Base-by-base conservation (phyloP, 2,888 invertebrate genomes). In the Chouioia cunea region DNA sequence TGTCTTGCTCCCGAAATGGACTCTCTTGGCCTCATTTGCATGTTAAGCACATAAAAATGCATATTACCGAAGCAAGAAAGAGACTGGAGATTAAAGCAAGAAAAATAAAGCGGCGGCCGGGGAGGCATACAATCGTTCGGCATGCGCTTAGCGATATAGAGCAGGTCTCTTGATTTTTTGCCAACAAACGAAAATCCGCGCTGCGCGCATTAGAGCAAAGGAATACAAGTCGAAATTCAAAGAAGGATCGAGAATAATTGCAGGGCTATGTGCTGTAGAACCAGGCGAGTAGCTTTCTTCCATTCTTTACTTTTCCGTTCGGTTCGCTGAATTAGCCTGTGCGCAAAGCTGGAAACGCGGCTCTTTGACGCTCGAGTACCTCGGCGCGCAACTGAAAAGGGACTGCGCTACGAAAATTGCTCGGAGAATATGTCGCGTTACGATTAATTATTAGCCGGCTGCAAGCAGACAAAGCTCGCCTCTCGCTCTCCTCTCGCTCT, bases 361-460 rank as follows among this genome's bases (percentile, higher is more conserved):
- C 72, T 73, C 74, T 75, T 75, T 75, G 74, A 75, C 74, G 74
- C 75, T 71, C 73, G 74, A 73, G 71, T 74, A 72, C 71, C 56
- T 6, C 48, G 47, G 46, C 22, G 16, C 43, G 22, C 23, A 15
- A 23, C 50, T n/a, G 16, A 20, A 43, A 22, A 15, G 50, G 50
- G 63, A n/a, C 20, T 44, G 22, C 46, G 46, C 12, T 48, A 22
- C 6, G 15, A 57, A 64, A 67, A 65, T 70, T 68, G 68, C 68
- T 48, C 68, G 43, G 71, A 57, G 74, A 74, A 73, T 76, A 76
- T 73, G 73, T 75, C 75, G 75, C 74, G 74, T 73, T 73, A 65
- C 75, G 73, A 77, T 78, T 75, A 77, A 78, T 77, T 76, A 77
- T 77, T 75, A 76, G 71, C 74, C 60, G 65, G 54, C 62, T 63